Base-by-base conservation (phyloP, 2,888 invertebrate genomes). In the Ferdinandea cuprea region DNA sequence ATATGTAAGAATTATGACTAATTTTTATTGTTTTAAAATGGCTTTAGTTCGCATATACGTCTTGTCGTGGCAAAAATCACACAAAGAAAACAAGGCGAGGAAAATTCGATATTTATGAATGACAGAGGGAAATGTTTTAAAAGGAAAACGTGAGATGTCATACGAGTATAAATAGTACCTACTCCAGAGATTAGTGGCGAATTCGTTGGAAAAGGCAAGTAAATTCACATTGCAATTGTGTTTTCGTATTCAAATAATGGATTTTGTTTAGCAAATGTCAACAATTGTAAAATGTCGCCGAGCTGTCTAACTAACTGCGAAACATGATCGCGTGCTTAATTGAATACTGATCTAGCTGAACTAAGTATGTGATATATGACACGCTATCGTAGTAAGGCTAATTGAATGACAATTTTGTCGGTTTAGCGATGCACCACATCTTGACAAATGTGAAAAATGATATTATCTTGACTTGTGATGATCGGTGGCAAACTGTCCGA, bases 21-120 rank as follows among this genome's bases (percentile, higher is more conserved):
- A 59, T 72, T 50, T 25, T 77, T 17, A 61, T 42, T 63, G 44
- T 58, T 58, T 63, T 35, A 11, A 59, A 59, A 63, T 56, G 28
- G 48, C 48, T 58, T 58, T n/a, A 30, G 35, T 66, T 37, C 46
- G 32, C 30, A 46, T 74, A 46, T 2, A 11, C 13, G 61, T 21
- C 61, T 58, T 66, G 30, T 65, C 13, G 61, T 68, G 32, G 73
- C 68, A 28, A 79, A 68, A 68, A 61, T 61, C 21, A 46, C 52
- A 79, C 74, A 79, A 79, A 73, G 74, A 68, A 58, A 58, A 8
- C 32, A 48, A 72, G 15, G 32, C 13, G 5, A 50, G 19, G 52
- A 68, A 68, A 79, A 74, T 68, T 63, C 21, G 74, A 73, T 79
- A 68, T 74, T 79, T 74, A 74, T 61, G 59, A 61, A 46, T 59